Evolutionary conservation across 2,113 vertebrate genomes (phyloP).

Genomic region (Trematocara macrostoma): DNA sequence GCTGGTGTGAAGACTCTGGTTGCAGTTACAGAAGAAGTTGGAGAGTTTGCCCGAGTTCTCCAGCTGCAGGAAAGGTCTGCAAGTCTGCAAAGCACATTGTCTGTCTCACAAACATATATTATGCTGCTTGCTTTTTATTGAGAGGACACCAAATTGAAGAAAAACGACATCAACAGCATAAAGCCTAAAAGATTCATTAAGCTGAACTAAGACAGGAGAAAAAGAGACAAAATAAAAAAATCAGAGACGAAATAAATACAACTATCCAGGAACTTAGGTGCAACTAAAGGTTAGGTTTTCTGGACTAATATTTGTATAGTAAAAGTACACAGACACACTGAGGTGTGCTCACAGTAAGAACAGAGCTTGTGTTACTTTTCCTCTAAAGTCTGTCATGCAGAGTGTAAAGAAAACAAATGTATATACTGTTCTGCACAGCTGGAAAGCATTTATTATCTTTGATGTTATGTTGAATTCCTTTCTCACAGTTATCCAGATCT

Average conservation of each 20-base stretch:
- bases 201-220: not conserved
- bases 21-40: constrained; percentile 61
- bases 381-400: not conserved
- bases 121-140: not conserved
- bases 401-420: not conserved
- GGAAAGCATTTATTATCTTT: not conserved
- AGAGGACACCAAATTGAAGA: not conserved
- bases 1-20: constrained; percentile 54
- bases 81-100: not conserved
- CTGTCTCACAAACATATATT: not conserved
- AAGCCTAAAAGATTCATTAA: not conserved
- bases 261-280: not conserved
- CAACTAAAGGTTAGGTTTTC: not conserved
- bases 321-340: not conserved
- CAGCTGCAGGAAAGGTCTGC: constrained; percentile 63
- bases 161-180: not conserved
- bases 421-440: not conserved
- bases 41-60: constrained; percentile 60
- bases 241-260: not conserved
- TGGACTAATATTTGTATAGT: not conserved
- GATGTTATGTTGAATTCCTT: not conserved
- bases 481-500: constrained; percentile 54
- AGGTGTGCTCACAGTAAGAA: not conserved
- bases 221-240: not conserved
- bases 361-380: not conserved